A percentile compares a stretch with the other conserved stretches of the same genome.
These are phyloP conservation scores for Salarias fasciatus DNA, from an alignment of 2,797 vertebrate species.

Conservation along the genomic window DNA sequence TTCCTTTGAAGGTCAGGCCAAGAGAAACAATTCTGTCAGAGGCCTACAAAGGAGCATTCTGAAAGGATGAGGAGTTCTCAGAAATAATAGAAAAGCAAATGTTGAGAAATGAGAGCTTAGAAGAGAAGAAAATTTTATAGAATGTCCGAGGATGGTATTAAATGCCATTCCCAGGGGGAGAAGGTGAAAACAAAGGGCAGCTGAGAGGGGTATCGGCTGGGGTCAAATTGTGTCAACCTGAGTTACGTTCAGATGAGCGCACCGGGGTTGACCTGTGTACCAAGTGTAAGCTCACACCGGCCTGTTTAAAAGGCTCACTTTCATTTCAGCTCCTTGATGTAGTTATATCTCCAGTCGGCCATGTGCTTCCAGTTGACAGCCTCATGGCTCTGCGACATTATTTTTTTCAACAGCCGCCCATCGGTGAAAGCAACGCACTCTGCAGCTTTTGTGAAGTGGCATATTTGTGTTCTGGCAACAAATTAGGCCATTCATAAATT, in stretches of 20 bases:
- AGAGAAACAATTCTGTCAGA: conserved; percentile 75
- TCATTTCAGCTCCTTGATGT: conserved; percentile 71
- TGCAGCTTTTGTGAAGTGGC: conserved; percentile 54
- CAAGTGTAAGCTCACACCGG: conserved; percentile 62
- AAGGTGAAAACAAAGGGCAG: conserved; percentile 67
- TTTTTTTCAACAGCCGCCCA: conserved; percentile 56
- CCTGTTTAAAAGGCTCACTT: conserved; percentile 67
- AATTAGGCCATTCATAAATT: conserved; percentile 70
- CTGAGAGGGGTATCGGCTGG: conserved; percentile 64
- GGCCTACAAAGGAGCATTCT: conserved; percentile 71
- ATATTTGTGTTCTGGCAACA: conserved; percentile 66
- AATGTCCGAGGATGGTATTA: conserved; percentile 68
- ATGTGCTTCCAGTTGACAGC: conserved; percentile 75
- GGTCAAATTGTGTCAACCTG: conserved; percentile 86
- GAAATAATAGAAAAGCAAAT: conserved; percentile 82
- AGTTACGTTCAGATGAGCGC: conserved; percentile 83
- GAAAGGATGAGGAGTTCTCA: conserved; percentile 64
- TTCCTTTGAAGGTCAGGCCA: conserved; percentile 70
- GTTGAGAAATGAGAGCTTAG: conserved; percentile 80
- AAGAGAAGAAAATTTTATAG: conserved; percentile 68
- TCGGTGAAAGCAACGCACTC: conserved; percentile 55
- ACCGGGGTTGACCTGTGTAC: conserved; percentile 72
- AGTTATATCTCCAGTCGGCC: conserved; percentile 79
- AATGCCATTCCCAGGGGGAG: conserved; percentile 63
- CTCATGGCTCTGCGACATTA: conserved; percentile 60